phyloP scores from a whole-genome alignment of 1,140 invertebrate genomes.

The Monochamus saltuarius region DNA sequence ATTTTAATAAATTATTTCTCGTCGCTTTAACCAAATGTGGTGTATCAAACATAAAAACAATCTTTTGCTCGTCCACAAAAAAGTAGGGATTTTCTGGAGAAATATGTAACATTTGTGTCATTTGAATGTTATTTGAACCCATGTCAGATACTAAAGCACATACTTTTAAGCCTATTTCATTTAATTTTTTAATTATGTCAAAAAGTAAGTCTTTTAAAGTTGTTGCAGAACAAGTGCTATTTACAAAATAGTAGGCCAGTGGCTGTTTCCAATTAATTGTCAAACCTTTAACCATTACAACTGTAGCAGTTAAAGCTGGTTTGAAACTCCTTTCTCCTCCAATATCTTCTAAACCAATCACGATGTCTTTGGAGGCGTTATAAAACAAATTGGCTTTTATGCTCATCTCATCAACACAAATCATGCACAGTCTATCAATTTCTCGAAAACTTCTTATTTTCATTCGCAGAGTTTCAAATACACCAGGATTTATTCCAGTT shows the following conservation, averaged over 20 bases:
- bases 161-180: constrained; percentile 15
- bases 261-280: constrained; percentile 20
- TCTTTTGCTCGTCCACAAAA: constrained; percentile 9
- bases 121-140: constrained; percentile 18
- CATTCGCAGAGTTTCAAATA: constrained; percentile 1
- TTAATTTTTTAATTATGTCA: constrained; percentile 9
- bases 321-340: background rate
- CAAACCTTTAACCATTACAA: constrained; percentile 17
- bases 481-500: background rate
- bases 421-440: background rate
- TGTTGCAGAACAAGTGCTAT: constrained; percentile 11
- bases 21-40: constrained; percentile 16
- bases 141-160: constrained; percentile 13
- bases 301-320: background rate
- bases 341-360: background rate
- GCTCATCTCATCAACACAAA: constrained; percentile 7
- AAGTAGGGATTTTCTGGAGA: constrained; percentile 7
- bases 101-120: constrained; percentile 5
- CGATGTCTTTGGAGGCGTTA: background rate
- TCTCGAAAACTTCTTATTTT: background rate
- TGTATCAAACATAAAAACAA: constrained; percentile 10
- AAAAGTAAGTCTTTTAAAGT: constrained; percentile 6
- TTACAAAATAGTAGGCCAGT: constrained; percentile 17
- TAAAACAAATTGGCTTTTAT: background rate
- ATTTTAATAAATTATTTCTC: constrained; percentile 14